A percentile compares a stretch with the other conserved stretches of the same genome.
Conservation (phyloP, 2,888 invertebrate genomes). For the Lycia hirtaria region DNA sequence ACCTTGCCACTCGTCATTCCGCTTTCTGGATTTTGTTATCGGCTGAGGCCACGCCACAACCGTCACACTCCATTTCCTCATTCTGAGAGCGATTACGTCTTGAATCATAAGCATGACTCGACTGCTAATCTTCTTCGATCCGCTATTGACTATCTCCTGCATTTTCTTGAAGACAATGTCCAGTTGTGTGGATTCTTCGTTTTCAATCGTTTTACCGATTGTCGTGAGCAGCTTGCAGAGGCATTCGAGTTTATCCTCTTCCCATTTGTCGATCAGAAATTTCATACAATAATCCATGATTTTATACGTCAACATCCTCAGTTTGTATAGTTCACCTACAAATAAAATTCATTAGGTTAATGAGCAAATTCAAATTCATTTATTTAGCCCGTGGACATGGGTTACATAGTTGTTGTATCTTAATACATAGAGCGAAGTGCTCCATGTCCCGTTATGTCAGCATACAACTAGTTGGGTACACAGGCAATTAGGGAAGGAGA, state of each 20-base stretch:
- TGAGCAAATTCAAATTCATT: too few species aligned
- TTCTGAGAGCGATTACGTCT: constrained; percentile 95
- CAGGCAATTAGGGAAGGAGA: too few species aligned
- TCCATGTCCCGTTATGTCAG: too few species aligned
- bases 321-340: constrained; percentile 94
- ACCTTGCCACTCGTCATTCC: too few species aligned
- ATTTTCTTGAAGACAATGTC: constrained; percentile 88
- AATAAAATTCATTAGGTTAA: constrained; percentile 35
- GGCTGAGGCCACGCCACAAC: constrained; percentile 95
- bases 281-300: constrained; percentile 95
- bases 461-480: too few species aligned
- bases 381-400: too few species aligned
- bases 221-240: constrained; percentile 96
- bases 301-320: constrained; percentile 93
- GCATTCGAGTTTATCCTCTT: constrained; percentile 97
- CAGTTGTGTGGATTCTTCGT: constrained; percentile 75
- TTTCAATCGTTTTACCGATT: constrained; percentile 92
- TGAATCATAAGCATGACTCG: constrained; percentile 92
- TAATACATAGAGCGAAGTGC: too few species aligned
- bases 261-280: constrained; percentile 89
- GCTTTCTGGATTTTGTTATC: constrained; percentile 97
- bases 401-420: too few species aligned
- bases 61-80: constrained; percentile 93
- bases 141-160: constrained; percentile 89
- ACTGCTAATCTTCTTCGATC: constrained; percentile 87